phyloP scores from a whole-genome alignment of 1,140 invertebrate species.

The Diplogasteroides magnus region DNA sequence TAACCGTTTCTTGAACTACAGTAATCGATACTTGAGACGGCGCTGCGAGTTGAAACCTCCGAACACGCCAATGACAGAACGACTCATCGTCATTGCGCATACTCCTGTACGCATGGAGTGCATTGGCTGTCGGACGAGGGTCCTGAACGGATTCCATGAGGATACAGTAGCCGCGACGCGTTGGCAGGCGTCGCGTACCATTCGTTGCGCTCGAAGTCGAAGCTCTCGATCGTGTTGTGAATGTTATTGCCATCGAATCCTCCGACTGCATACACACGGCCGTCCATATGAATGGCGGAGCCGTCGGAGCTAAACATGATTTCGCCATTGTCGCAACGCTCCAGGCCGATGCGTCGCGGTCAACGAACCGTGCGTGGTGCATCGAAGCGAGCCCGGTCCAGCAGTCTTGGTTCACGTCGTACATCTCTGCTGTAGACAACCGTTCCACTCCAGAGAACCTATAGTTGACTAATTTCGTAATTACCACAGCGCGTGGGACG shows the following conservation, averaged over 20 bases:
- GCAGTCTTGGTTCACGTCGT: neutral
- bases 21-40: neutral
- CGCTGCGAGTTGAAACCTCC: neutral
- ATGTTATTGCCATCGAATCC: neutral
- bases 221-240: neutral
- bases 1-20: neutral
- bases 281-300: neutral
- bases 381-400: neutral
- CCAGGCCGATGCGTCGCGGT: no score
- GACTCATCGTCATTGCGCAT: neutral
- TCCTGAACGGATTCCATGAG: neutral
- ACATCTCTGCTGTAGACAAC: neutral
- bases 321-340: neutral
- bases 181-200: no score
- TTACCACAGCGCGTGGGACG: no score
- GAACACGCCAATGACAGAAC: neutral
- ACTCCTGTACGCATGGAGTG: neutral
- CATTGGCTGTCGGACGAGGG: neutral
- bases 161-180: no score
- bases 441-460: neutral
- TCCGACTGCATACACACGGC: neutral
- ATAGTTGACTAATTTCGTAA: no score
- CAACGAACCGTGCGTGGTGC: neutral
- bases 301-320: neutral
- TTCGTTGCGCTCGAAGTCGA: neutral